Percentiles rank a stretch among this genome's conserved stretches.
Conservation (phyloP, 2,888 invertebrate species). For the Idaea biselata region DNA sequence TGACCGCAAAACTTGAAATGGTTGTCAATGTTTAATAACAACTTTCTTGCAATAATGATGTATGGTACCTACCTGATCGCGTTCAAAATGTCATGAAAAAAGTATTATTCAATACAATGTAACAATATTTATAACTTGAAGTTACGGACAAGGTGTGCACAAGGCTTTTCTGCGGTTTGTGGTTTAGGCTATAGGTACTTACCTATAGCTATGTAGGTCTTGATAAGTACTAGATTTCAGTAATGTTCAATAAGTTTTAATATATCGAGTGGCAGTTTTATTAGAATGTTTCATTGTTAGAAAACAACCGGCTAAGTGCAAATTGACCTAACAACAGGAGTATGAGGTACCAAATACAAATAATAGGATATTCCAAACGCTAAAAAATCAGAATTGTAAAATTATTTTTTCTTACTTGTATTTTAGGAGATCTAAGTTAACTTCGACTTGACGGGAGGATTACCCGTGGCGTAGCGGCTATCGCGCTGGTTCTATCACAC, state of each 20-base stretch:
- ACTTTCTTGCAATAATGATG: too few species aligned
- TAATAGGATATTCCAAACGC: too few species aligned
- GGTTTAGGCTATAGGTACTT: slow-evolving; percentile 17
- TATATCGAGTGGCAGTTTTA: not conserved
- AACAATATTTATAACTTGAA: slow-evolving; percentile 12
- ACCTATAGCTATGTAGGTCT: not conserved
- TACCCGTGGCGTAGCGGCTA: too few species aligned
- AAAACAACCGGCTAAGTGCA: not conserved
- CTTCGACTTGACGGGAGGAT: too few species aligned
- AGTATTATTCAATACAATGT: slow-evolving; percentile 14
- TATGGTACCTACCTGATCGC: not conserved
- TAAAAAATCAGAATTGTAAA: too few species aligned
- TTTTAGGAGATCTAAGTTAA: too few species aligned
- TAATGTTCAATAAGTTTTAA: not conserved
- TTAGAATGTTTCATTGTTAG: not conserved
- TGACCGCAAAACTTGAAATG: not conserved
- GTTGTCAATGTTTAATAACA: not conserved
- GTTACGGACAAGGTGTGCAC: slow-evolving; percentile 31
- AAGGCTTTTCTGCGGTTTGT: slow-evolving; percentile 39
- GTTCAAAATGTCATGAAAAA: not conserved
- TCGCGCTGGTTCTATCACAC: too few species aligned
- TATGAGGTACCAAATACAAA: too few species aligned
- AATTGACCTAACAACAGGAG: too few species aligned
- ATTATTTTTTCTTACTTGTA: too few species aligned
- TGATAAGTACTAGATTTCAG: not conserved